Percentiles rank a stretch among this genome's conserved stretches.
Evolutionary conservation across 2,888 invertebrate genomes (phyloP).

Genomic region (Lucinisca nassula): DNA sequence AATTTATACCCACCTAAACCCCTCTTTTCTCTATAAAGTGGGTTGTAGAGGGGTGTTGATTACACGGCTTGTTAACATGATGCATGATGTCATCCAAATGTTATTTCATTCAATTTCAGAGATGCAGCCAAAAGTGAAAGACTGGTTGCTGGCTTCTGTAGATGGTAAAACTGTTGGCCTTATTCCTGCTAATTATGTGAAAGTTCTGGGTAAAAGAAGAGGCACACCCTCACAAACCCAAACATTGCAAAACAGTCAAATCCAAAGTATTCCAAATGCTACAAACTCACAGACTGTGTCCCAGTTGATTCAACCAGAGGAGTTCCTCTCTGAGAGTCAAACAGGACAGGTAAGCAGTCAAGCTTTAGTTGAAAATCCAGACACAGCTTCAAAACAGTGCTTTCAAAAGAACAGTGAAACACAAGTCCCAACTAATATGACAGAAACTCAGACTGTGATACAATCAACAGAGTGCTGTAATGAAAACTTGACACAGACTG

Average conservation of each 20-base stretch:
- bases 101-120: constrained; percentile 89
- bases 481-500: constrained; percentile 6
- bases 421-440: not conserved
- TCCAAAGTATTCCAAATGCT: constrained; percentile 24
- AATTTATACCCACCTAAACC: no score
- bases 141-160: constrained; percentile 89
- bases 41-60: no score
- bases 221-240: constrained; percentile 65
- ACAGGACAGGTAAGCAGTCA: not conserved
- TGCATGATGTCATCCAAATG: no score
- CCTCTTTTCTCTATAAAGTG: no score
- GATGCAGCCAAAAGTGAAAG: constrained; percentile 91
- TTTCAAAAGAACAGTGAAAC: not conserved
- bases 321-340: not conserved
- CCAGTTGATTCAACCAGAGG: not conserved
- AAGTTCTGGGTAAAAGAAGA: constrained; percentile 88
- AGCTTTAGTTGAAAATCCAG: not conserved
- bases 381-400: not conserved
- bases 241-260: constrained; percentile 15
- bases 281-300: constrained; percentile 25
- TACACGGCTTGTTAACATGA: no score
- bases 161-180: constrained; percentile 89
- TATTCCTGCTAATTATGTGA: constrained; percentile 90
- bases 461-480: not conserved
- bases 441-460: not conserved